phyloP scores from a whole-genome alignment of 2,113 vertebrate species.

The Egretta garzetta region DNA sequence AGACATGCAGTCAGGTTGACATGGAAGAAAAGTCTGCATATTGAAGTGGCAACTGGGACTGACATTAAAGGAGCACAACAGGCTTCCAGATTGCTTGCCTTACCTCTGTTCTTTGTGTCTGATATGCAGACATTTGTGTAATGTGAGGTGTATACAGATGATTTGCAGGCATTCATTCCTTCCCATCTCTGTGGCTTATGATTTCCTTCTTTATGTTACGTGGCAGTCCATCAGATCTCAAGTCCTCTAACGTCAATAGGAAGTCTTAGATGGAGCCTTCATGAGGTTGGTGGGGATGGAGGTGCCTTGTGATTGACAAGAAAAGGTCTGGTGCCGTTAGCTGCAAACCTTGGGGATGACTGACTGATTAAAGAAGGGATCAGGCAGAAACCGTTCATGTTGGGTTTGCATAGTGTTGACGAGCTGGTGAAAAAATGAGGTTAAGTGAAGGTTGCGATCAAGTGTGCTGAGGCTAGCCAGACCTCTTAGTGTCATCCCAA shows the following conservation, averaged over 20 bases:
- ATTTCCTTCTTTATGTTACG: not conserved
- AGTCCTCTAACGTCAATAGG: not conserved
- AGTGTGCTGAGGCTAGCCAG: not conserved
- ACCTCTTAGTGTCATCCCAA: not conserved
- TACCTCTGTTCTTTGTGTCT: not conserved
- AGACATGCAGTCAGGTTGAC: not conserved
- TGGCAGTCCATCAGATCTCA: not conserved
- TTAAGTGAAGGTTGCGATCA: not conserved
- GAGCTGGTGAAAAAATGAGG: not conserved
- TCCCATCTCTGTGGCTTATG: not conserved
- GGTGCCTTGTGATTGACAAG: not conserved
- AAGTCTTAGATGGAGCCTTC: not conserved
- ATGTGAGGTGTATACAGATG: not conserved
- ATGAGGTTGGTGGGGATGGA: not conserved
- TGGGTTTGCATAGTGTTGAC: not conserved
- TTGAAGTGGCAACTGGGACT: slow-evolving; percentile 9
- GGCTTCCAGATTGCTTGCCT: slow-evolving; percentile 9
- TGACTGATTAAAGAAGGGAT: not conserved
- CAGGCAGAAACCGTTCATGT: not conserved
- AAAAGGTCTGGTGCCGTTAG: not conserved
- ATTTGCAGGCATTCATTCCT: not conserved
- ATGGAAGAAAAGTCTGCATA: not conserved
- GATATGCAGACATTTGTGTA: not conserved
- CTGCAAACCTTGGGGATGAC: not conserved
- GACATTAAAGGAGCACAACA: slow-evolving; percentile 2